Conservation (phyloP, 2,113 vertebrate species). For the Taxidea taxus region DNA sequence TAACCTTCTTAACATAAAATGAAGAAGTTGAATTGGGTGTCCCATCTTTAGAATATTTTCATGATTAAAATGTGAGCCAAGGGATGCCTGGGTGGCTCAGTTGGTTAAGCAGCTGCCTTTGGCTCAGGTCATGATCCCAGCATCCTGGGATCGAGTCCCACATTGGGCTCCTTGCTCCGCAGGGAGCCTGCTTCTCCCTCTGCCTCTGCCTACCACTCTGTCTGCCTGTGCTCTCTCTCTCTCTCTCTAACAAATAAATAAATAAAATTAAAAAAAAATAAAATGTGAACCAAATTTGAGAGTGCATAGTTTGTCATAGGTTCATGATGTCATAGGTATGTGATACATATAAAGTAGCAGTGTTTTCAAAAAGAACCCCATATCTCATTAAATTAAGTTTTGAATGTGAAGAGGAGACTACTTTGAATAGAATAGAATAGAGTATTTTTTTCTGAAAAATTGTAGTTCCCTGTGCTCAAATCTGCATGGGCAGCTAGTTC, state of each 20-base stretch:
- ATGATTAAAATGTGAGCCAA: background rate
- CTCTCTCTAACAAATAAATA: no score
- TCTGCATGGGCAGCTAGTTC: background rate
- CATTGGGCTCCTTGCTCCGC: no score
- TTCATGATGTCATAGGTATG: background rate
- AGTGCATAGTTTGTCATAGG: background rate
- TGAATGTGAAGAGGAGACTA: background rate
- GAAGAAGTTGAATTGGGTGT: background rate
- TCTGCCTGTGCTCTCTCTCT: no score
- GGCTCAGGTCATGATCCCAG: no score
- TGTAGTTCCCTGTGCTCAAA: background rate
- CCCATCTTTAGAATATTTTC: slow-evolving; percentile 14
- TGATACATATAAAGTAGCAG: background rate
- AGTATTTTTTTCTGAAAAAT: background rate
- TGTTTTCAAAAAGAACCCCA: background rate
- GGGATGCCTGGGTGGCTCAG: no score
- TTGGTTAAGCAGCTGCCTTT: no score
- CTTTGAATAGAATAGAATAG: background rate
- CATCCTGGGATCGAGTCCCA: no score
- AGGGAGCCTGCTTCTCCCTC: no score
- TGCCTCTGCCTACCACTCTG: no score
- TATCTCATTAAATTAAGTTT: background rate
- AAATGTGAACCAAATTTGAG: background rate
- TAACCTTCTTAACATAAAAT: background rate
- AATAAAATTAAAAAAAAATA: slow-evolving; percentile 46